Evolutionary conservation across 2,113 vertebrate species (phyloP), one percentile per base, ranked within the genome.

Genomic region (Turdus rufiventris): DNA sequence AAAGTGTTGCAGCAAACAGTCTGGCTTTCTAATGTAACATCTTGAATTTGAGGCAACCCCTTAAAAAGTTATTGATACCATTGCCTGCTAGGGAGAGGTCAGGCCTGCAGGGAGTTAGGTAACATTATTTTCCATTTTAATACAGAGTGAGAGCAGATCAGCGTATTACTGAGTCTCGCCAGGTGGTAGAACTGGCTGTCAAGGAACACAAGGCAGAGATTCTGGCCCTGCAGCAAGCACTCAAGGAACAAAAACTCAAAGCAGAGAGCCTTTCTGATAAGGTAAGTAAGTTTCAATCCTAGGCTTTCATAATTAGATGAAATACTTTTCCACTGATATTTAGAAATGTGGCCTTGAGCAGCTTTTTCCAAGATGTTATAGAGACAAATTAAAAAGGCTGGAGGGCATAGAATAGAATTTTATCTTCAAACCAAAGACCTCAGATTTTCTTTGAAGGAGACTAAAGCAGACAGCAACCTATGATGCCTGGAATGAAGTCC

Each of bases 171-270:
- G 99, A 99, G 96, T 99, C 99, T 33, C 99, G 99, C 58, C 99
- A 99, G 97, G 98, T 99, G 40, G 98, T 99, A 66, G 99, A 99
- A 79, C 97, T 99, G 90, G 99, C 99, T 1, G 99, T 99, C 53
- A 99, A 99, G 96, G 99, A 99, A 78, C 99, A 99, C 98, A 99
- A 99, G 96, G 98, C 99, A 12, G 99, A 99, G 98, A 99, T 99
- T 94, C 96, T 99, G 40, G 98, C 98, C 48, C 98, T 99, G 92
- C 99, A 99, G 96, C 99, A 99, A 97, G 98, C 99, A n/a, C 98
- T 99, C 57, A 99, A 99, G 89, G 99, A 99, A 85, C 99, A 99
- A 97, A 99, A 99, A 90, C 98, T 99, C 60, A 99, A 99, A 97
- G 98, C 99, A 0, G 99, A 99, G 97, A 99, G 99, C 95, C 99